Evolutionary conservation across 2,797 vertebrate species (phyloP), one percentile per base, ranked within the genome.

Genomic region (Enteromius trimaculatus): DNA sequence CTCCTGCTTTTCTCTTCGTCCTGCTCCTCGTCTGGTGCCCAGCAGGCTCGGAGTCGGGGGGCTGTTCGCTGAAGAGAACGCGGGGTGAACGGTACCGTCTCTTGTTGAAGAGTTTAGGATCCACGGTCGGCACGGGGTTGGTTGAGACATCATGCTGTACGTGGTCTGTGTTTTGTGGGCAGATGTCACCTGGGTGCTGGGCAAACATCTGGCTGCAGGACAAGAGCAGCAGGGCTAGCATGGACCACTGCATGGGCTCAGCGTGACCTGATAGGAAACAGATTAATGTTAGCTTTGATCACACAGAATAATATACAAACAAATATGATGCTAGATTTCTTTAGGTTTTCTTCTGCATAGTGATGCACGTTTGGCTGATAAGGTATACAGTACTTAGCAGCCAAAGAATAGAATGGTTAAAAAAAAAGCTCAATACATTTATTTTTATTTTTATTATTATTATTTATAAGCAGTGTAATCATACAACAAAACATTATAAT

Each of bases 221-320:
- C 94, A 98, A 82, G 94, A 97, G 96, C 91, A 96, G 94, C 95
- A 96, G 94, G 92, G 95, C 95, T 95, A 99, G 96, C 96, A 95
- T 94, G 92, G 96, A 97, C 94, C 95, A 97, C 95, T 95, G 95
- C 97, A 97, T 96, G 96, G 96, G 94, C 82, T 87, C 82, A 87
- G 55, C 19, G 81, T 80, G 80, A 84, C 88, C 88, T 88, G 44
- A 64, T 21, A 70, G 2, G 79, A 6, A 7, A 74, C 1, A 78
- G 13, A 53, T 19, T 58, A 58, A 76, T 49, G 23, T 71, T 23
- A 65, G 31, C 21, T 39, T 26, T 19, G 23, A 34, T 76, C 34
- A 74, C 4, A 37, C 11, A 39, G 7, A 76, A 60, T 16, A 53
- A 6, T 9, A 21, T 51, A 19, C 44, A 37, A 4, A 74, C 29